Evolutionary conservation across 2,888 invertebrate genomes (phyloP).

Genomic region (Lordiphosa andalusiaca): DNA sequence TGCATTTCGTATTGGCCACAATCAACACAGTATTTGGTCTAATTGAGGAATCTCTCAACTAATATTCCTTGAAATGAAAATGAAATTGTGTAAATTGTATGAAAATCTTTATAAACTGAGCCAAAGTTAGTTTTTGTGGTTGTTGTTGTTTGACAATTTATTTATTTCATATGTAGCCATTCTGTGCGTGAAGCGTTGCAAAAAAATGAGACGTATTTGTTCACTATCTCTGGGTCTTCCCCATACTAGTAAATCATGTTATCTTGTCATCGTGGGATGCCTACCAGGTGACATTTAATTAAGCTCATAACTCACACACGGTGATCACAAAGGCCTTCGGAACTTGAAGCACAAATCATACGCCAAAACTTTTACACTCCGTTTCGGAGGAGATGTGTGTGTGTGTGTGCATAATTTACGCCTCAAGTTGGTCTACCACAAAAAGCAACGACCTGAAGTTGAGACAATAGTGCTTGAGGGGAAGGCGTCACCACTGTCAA

Average conservation of each 20-base stretch:
- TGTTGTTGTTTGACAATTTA: background rate
- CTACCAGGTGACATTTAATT: slow-evolving; percentile 24
- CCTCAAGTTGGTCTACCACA: slow-evolving; percentile 6
- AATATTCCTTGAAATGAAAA: too few species aligned
- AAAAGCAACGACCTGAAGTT: slow-evolving; percentile 2
- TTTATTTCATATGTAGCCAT: too few species aligned
- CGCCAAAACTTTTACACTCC: slow-evolving; percentile 17
- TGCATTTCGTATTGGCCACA: too few species aligned
- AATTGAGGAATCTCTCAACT: too few species aligned
- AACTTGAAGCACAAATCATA: slow-evolving; percentile 37
- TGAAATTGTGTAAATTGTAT: too few species aligned
- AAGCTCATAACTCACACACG: slow-evolving; percentile 14
- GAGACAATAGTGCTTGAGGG: background rate
- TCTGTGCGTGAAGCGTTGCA: slow-evolving; percentile 7
- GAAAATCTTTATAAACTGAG: too few species aligned
- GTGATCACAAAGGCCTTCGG: slow-evolving; percentile 5
- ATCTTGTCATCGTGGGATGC: slow-evolving; percentile 14
- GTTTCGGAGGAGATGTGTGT: background rate
- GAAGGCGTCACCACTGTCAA: too few species aligned
- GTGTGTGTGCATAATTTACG: slow-evolving; percentile 7
- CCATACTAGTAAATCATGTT: too few species aligned
- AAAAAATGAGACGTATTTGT: too few species aligned
- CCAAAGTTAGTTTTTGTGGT: too few species aligned
- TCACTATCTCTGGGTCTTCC: background rate
- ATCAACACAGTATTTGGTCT: too few species aligned